Conservation (phyloP, 2,797 vertebrate species). For the Numenius phaeopus region DNA sequence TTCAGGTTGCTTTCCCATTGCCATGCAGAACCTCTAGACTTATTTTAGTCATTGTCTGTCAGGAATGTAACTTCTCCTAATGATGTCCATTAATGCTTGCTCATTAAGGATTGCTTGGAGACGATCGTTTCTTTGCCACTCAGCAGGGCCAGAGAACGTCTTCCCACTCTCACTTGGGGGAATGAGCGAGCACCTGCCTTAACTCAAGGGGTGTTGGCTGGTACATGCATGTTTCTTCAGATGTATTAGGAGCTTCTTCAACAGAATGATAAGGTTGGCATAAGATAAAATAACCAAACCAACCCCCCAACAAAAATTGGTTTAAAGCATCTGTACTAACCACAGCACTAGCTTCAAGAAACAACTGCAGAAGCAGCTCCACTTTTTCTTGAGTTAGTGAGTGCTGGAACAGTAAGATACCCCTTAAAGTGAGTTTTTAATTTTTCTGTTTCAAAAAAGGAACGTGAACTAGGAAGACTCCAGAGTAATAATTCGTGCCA, state of each 20-base stretch:
- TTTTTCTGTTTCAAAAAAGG: not conserved
- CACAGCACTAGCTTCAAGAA: not conserved
- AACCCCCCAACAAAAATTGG: not conserved
- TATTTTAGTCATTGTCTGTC: not conserved
- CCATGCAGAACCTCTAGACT: not conserved
- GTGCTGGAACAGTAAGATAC: not conserved
- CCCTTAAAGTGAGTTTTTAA: not conserved
- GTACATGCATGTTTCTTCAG: not conserved
- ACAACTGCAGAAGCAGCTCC: not conserved
- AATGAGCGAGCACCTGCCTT: not conserved
- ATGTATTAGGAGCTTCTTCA: not conserved
- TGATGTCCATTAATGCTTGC: not conserved
- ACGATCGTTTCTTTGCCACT: not conserved
- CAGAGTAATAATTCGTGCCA: not conserved
- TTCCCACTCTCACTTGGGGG: not conserved
- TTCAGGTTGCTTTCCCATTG: not conserved
- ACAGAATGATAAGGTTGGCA: not conserved
- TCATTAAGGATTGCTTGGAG: not conserved
- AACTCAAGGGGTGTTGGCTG: not conserved
- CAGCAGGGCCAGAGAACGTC: not conserved
- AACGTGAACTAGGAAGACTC: not conserved
- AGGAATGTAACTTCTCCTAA: not conserved
- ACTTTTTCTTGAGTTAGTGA: not conserved
- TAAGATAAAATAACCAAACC: not conserved
- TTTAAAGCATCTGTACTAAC: not conserved